Base-by-base conservation (phyloP, 2,113 vertebrate genomes). In the Mastomys coucha region DNA sequence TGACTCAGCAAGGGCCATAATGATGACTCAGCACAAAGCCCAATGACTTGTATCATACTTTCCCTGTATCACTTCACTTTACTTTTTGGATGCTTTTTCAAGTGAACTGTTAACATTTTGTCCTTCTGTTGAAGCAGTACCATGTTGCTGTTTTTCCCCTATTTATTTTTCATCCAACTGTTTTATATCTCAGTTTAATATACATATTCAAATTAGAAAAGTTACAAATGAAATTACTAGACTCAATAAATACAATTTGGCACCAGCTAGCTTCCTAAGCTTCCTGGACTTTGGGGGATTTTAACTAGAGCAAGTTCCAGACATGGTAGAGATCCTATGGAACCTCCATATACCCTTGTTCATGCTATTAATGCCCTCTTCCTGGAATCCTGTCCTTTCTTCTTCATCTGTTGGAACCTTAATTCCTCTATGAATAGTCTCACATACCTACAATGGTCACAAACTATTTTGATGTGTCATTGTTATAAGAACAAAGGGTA, bases 101-200 rank as follows among this genome's bases (percentile, higher is more conserved):
- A 91, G 31, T 91, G 58, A 82, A 73, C 26, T 94, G 5, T 73
- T 91, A 53, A 77, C 7, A 67, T 69, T 28, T 84, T 87, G 1
- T 84, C 39, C 36, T 95, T 82, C 20, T n/a, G 14, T 94, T 84
- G 87, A 91, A 94, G 49, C 45, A 94, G 28, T 36, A 89, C 45
- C 19, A n/a, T 70, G 31, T 24, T 69, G 31, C 19, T 88, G 80
- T 36, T 72, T 93, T 53, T 89, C 39, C 11, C 36, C 12, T 69
- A 94, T 19, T 19, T 28, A 39, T 22, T 89, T 31, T 73, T 75
- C 3, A 84, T 11, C 31, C 93, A 78, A 88, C 88, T 90, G 69
- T 53, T 91, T 88, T 56, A 75, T 58, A 63, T 33, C 6, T 73
- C 26, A 85, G 11, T 77, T 95, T 92, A 92, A 72, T 91, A 39